phyloP scores from a whole-genome alignment of 2,113 vertebrate species.

The Xiphorhynchus elegans region DNA sequence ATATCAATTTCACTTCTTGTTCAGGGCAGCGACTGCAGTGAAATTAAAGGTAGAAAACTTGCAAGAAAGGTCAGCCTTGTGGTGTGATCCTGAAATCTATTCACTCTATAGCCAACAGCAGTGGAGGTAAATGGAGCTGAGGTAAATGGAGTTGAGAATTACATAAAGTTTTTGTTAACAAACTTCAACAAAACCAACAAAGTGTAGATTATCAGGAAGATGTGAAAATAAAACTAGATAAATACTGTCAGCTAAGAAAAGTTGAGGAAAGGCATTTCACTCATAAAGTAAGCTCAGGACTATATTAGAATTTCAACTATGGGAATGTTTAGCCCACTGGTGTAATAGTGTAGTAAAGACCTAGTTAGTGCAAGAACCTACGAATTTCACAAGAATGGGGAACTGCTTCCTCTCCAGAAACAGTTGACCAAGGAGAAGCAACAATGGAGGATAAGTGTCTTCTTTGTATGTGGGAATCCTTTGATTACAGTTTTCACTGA shows the following conservation, averaged over 20 bases:
- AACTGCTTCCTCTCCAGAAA: neutral
- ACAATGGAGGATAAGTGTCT: neutral
- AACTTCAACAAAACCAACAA: neutral
- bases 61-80: neutral
- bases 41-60: neutral
- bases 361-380: neutral
- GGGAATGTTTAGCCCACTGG: neutral
- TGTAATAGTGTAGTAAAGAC: neutral
- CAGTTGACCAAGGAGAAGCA: neutral
- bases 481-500: neutral
- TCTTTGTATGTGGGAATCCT: neutral
- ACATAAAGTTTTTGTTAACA: neutral
- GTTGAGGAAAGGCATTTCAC: neutral
- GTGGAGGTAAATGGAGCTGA: too few relatives aligned
- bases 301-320: neutral
- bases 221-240: neutral
- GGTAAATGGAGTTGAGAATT: neutral
- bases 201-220: neutral
- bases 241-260: neutral
- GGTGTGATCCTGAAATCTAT: neutral
- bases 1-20: neutral
- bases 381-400: neutral
- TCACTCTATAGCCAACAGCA: neutral
- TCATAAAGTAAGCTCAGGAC: neutral
- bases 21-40: neutral